Base-by-base conservation (phyloP, 2,113 vertebrate genomes). In the Pantherophis guttatus region DNA sequence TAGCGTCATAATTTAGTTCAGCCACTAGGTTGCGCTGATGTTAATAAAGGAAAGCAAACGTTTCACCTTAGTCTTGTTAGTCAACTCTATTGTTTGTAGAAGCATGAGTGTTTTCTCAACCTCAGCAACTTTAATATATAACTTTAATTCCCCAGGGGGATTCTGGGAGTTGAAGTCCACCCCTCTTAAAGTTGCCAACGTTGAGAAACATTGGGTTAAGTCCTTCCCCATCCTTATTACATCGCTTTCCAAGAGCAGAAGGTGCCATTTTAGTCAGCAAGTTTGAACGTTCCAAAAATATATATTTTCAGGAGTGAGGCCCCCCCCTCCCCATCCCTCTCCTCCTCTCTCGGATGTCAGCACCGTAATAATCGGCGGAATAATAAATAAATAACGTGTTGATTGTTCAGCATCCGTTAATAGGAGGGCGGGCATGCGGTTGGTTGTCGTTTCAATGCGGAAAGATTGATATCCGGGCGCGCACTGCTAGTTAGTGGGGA, bases 301-400 rank as follows among this genome's bases (percentile, higher is more conserved):
- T 95, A 95, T 95, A n/a, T 90, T 90, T n/a, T 94, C 95, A 95
- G 94, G 95, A 96, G 91, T 1, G 65, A 19, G 44, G 3, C 6
- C 1, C 15, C 11, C 29, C 19, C 17, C 9, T 1, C 44, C 4
- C 44, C 4, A 4, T 24, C 24, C 33, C n/a, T 8, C 91, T 33
- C 91, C 95, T 93, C 92, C 94, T 95, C 92, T 96, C 93, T 95
- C 93, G 92, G 95, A 94, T 96, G 96, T 96, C 95, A 94, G 92
- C 96, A 94, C 96, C 96, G 93, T 94, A 96, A 96, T 93, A 90
- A 91, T 86, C 93, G 91, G 91, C 93, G 92, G 95, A 96, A 94
- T 90, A 86, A 94, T 96, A 94, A 96, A 97, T 96, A 97, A 96
- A 97, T 95, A 96, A 95, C 86, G 94, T 57, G 95, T 93, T 95